These are phyloP conservation scores for Aphelinus atriplicis DNA, from an alignment of 1,140 invertebrate genomes.

Conservation along the genomic window DNA sequence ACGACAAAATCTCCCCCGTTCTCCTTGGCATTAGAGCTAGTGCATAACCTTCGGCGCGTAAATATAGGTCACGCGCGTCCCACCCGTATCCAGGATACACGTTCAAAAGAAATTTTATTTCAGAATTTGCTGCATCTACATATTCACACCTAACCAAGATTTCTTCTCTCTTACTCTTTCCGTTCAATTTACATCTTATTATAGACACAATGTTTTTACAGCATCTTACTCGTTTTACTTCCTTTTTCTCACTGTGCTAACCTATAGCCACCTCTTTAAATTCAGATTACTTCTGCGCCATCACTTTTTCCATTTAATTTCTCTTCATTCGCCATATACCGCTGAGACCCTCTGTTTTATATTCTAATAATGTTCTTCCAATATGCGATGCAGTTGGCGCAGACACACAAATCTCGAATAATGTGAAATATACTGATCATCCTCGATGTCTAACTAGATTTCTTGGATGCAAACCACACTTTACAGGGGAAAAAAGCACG, in stretches of 20 bases:
- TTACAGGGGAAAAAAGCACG: no score
- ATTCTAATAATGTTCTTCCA: no score
- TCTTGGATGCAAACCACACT: no score
- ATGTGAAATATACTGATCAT: no score
- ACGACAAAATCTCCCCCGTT: not conserved
- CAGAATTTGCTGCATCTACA: conserved; percentile 3
- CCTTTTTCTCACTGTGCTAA: not conserved
- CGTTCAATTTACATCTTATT: conserved; percentile 14
- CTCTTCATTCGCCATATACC: no score
- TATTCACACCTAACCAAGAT: not conserved
- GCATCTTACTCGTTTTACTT: not conserved
- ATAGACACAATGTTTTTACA: not conserved
- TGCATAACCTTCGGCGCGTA: not conserved
- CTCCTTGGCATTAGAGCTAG: not conserved
- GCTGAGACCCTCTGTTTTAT: no score
- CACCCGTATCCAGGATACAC: not conserved
- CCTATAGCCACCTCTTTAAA: no score
- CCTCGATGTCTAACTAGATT: no score
- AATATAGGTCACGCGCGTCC: conserved; percentile 14
- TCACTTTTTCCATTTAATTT: no score
- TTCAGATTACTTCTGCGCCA: not conserved
- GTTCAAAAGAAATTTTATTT: conserved; percentile 3
- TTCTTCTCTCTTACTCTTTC: not conserved
- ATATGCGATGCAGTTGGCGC: no score
- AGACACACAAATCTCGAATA: no score